phyloP scores from a whole-genome alignment of 2,888 invertebrate species.

The Pristionchus maxplancki region DNA sequence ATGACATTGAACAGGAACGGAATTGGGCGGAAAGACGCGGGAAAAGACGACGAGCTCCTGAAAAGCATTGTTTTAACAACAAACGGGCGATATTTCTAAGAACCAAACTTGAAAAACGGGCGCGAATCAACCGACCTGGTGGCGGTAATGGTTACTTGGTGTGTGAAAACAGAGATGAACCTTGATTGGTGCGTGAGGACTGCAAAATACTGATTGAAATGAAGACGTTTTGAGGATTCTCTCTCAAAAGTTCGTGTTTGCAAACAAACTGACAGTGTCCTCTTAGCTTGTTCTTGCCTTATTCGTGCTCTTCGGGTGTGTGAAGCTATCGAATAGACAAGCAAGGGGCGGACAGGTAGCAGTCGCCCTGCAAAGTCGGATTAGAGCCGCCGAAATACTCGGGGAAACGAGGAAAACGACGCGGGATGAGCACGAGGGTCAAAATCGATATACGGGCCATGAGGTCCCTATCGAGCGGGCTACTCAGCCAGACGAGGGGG shows the following conservation, averaged over 20 bases:
- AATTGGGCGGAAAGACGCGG: neutral
- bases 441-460: constrained; percentile 14
- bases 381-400: neutral
- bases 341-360: neutral
- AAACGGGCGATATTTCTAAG: neutral
- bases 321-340: constrained; percentile 23
- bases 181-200: constrained; percentile 17
- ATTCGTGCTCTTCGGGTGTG: constrained; percentile 21
- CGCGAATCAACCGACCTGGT: neutral
- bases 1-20: constrained; percentile 16
- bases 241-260: no score
- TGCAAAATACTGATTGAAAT: neutral
- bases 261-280: constrained; percentile 40
- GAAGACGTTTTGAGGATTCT: neutral
- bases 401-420: neutral
- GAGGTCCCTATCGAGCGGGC: neutral
- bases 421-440: neutral
- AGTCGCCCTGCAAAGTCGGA: constrained; percentile 5
- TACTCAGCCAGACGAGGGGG: neutral
- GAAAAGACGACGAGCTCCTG: constrained; percentile 15
- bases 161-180: constrained; percentile 7
- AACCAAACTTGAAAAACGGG: no score
- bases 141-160: constrained; percentile 43
- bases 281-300: constrained; percentile 14
- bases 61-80: neutral